Conservation (phyloP, 2,113 vertebrate species). For the Aspidoscelis tigris region DNA sequence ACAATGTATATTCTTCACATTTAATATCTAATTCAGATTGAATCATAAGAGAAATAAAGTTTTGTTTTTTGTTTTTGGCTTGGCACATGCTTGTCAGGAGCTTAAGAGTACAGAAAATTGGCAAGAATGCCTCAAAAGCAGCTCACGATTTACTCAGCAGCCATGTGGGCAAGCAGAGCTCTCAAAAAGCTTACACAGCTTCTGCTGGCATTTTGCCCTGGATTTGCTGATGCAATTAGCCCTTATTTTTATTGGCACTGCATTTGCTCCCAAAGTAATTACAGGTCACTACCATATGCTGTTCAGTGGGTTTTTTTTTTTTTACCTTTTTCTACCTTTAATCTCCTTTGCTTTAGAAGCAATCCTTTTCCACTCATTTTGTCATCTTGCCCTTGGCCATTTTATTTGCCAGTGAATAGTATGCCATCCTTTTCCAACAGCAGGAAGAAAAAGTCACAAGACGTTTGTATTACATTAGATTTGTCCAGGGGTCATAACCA, state of each 20-base stretch:
- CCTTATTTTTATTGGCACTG: slow-evolving; percentile 45
- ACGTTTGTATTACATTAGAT: not conserved
- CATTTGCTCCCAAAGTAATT: slow-evolving; percentile 25
- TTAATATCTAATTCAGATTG: slow-evolving; percentile 9
- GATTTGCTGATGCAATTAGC: slow-evolving; percentile 48
- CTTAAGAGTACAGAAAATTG: not conserved
- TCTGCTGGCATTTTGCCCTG: slow-evolving; percentile 41
- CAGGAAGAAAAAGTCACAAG: not conserved
- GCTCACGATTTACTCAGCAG: slow-evolving; percentile 13
- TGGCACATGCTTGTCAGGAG: slow-evolving; percentile 21
- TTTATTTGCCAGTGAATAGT: not conserved
- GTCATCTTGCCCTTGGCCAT: not conserved
- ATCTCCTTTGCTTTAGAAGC: not conserved
- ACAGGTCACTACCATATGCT: slow-evolving; percentile 8
- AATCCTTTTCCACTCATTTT: not conserved
- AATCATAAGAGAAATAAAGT: not conserved
- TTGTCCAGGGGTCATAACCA: not conserved
- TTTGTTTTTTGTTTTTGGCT: not conserved
- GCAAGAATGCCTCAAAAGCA: not conserved
- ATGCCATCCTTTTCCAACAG: not conserved
- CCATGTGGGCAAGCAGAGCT: not conserved
- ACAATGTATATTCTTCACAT: not conserved
- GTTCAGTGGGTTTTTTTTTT: not conserved
- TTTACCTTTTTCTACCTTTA: slow-evolving; percentile 15
- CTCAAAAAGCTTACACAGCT: slow-evolving; percentile 18